Base-by-base conservation (phyloP, 1,140 invertebrate genomes). In the Solenopsis fugax region DNA sequence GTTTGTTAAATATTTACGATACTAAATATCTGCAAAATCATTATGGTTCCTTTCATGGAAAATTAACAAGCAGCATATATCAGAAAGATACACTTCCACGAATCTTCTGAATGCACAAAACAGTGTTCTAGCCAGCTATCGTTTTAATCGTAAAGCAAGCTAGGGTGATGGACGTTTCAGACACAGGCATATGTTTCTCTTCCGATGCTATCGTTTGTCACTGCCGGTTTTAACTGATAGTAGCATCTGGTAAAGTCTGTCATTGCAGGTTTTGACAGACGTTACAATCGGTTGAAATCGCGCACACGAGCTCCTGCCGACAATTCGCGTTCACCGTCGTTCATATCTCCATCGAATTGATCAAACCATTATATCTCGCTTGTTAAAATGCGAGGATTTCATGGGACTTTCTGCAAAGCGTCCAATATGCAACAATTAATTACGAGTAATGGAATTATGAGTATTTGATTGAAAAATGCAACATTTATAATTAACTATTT, bases 221-320 rank as follows among this genome's bases (percentile, higher is more conserved):
- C 80, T 84, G 80, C 69, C 69, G 80, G 80, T 41, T 84, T 84
- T 84, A 84, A 84, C 80, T 73, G 80, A 84, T 84, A 84, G 80
- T 60, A 84, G 80, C 69, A 84, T 84, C 80, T 84, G 80, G 80
- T 73, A 84, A 84, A 84, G 80, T 84, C 80, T 84, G 80, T 84
- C 80, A 84, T 84, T 84, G 80, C 80, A 84, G 80, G 80, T 84
- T 84, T 84, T 84, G 80, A 84, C 80, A 84, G 69, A 84, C 80
- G 80, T 84, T 84, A 84, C 80, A 84, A 84, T 84, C 80, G 69
- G 80, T 73, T 58, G 65, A 84, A 82, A 73, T 84, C 80, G 54
- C 37, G 48, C 80, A 41, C 24, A 65, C 34, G 48, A n/a, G 78
- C 24, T 60, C 60, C 67, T 72, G 52, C 54, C 80, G 67, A 82